Evolutionary conservation across 2,113 vertebrate genomes (phyloP).

Genomic region (Brienomyrus brachyistius): DNA sequence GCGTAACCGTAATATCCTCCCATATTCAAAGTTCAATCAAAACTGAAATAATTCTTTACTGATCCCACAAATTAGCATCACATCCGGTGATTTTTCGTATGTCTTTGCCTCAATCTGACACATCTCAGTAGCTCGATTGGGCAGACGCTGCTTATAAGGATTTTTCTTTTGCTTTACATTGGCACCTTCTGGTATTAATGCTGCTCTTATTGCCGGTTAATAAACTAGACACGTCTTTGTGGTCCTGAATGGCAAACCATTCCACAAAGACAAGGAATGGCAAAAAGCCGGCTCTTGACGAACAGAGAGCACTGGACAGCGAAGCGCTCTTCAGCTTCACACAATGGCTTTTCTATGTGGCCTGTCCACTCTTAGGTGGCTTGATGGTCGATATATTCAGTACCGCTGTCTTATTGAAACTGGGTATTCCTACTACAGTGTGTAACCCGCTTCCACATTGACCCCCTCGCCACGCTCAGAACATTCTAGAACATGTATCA

Average conservation of each 20-base stretch:
- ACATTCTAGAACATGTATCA: neutral
- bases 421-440: neutral
- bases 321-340: neutral
- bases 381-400: neutral
- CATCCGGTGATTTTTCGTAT: neutral
- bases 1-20: neutral
- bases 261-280: neutral
- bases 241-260: neutral
- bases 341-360: neutral
- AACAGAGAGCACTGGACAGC: neutral
- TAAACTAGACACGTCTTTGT: neutral
- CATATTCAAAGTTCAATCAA: conserved; percentile 20
- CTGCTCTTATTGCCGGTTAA: neutral
- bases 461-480: neutral
- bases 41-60: conserved; percentile 30
- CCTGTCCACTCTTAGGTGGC: neutral
- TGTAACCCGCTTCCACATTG: neutral
- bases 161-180: neutral
- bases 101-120: neutral
- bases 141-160: neutral
- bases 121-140: too few relatives aligned
- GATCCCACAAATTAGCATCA: conserved; percentile 19
- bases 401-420: neutral
- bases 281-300: neutral
- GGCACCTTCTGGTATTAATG: neutral